Evolutionary conservation across 2,113 vertebrate species (phyloP).

Genomic region (Oncorhynchus masou): DNA sequence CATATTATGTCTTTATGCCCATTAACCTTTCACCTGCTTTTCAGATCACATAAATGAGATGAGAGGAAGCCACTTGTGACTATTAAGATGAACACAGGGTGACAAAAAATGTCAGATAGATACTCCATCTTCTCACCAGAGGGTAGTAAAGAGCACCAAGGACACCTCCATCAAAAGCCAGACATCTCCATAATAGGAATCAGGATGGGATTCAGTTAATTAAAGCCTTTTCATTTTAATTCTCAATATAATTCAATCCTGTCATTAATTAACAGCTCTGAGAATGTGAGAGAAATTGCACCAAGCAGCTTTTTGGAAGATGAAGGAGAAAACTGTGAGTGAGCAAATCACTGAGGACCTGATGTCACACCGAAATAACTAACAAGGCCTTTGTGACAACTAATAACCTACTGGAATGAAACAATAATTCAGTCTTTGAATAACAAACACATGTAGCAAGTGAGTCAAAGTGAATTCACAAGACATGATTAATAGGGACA

Average conservation of each 20-base stretch:
- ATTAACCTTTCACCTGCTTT: too few species aligned
- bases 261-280: constrained; percentile 68
- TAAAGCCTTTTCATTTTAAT: constrained; percentile 72
- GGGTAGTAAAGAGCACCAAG: constrained; percentile 55
- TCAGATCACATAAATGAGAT: too few species aligned
- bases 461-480: too few species aligned
- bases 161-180: constrained; percentile 41
- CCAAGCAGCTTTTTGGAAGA: constrained; percentile 57
- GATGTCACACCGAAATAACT: constrained; percentile 52
- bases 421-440: not conserved
- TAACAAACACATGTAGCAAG: not conserved
- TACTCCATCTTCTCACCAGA: constrained; percentile 57
- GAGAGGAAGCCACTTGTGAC: too few species aligned
- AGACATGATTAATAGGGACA: too few species aligned
- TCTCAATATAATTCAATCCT: constrained; percentile 69
- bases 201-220: constrained; percentile 67
- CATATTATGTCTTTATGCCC: too few species aligned
- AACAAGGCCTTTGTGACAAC: constrained; percentile 43
- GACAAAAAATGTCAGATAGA: not conserved
- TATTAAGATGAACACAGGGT: too few species aligned
- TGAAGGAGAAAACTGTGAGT: constrained; percentile 52
- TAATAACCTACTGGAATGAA: not conserved
- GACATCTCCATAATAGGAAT: constrained; percentile 52
- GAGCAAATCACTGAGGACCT: constrained; percentile 60
- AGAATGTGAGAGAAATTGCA: constrained; percentile 68